phyloP scores from a whole-genome alignment of 2,113 vertebrate genomes.

The Sialia sialis region DNA sequence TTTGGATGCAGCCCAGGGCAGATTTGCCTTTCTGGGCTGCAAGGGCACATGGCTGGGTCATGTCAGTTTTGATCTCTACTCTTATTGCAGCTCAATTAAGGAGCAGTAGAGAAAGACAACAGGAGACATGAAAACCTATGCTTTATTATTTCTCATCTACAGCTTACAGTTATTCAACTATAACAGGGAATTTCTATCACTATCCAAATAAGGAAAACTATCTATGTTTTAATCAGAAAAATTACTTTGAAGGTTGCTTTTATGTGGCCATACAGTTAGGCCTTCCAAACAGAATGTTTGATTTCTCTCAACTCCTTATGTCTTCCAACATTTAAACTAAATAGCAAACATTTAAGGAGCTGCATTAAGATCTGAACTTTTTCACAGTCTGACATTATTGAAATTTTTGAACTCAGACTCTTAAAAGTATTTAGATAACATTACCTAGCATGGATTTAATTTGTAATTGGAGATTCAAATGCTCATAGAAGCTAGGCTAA shows the following conservation, averaged over 20 bases:
- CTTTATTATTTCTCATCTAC: not conserved
- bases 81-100: not conserved
- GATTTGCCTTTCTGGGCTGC: accelerated
- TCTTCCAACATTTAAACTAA: not conserved
- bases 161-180: not conserved
- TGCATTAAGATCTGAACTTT: not conserved
- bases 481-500: not conserved
- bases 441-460: not conserved
- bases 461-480: not conserved
- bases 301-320: not conserved
- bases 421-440: not conserved
- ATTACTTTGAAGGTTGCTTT: not conserved
- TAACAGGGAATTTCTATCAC: not conserved
- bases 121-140: not conserved
- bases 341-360: not conserved
- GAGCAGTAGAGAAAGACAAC: not conserved
- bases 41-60: not conserved
- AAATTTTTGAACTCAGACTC: not conserved
- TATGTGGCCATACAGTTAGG: accelerated
- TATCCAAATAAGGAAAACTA: not conserved
- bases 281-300: not conserved
- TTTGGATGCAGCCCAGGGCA: not conserved
- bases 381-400: not conserved
- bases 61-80: not conserved
- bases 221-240: not conserved